Evolutionary conservation across 2,888 invertebrate species (phyloP), one percentile per base, ranked within the genome.

Genomic region (Andrena praecox): DNA sequence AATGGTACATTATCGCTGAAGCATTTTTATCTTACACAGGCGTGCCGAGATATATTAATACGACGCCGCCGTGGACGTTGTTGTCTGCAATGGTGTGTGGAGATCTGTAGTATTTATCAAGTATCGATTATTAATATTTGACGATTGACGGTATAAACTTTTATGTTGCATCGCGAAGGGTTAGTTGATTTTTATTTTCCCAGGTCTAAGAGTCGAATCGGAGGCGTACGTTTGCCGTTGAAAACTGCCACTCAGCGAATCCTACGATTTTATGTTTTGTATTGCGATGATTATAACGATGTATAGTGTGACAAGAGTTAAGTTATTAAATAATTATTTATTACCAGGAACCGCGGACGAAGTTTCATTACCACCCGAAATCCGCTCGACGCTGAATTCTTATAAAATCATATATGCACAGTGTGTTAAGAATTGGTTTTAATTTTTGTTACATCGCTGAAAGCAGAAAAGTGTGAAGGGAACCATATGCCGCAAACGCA

Each of bases 301-400:
- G 91, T 89, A 90, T 89, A 90, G 84, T 74, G 84, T 85, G 87
- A 77, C 80, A 89, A 82, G 87, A 93, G 90, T 91, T 93, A 93
- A 93, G 91, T 93, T 93, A 93, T 93, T 93, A 92, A 92, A 93
- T 85, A 90, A 91, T 87, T 93, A 93, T 93, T 93, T 93, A 92
- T 92, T 93, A 91, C 87, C 85, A 86, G 86, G 29, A 80, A 78
- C 62, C 12, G 27, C n/a, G 12, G 20, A 24, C 56, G 8, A 24
- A 33, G 29, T n/a, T 29, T 72, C n/a, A 50, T 81, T 72, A 16
- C 20, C 20, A 20, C 2, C 12, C 24, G 3, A 8, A 24, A 42
- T 6, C 1, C 1, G 1, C 1, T 42, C 0, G 16, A 42, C 16
- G 4, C 16, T 42, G 16, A 42, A 24, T 12, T 33, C 56, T 24